Evolutionary conservation across 2,888 invertebrate species (phyloP).

Genomic region (Cheilosia pagana): DNA sequence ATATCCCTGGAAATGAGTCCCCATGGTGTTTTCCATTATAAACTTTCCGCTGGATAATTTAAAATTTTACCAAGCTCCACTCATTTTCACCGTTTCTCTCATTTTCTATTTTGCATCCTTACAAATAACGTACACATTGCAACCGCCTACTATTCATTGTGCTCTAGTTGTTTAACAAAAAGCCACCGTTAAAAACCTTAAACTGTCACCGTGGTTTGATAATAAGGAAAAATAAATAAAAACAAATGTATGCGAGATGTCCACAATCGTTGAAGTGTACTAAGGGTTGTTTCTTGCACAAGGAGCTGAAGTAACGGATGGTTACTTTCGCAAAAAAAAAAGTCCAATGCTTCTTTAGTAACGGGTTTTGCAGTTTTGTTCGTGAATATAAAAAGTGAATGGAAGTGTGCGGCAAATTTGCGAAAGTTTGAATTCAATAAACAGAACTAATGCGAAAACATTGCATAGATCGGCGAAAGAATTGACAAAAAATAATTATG

Average conservation of each 20-base stretch:
- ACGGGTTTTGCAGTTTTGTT: no score
- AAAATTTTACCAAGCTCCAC: conserved; percentile 44
- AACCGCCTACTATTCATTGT: conserved; percentile 41
- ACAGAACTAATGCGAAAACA: no score
- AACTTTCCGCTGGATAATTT: conserved; percentile 56
- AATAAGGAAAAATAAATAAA: conserved; percentile 36
- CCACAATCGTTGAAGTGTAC: no score
- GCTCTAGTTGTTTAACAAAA: conserved; percentile 42
- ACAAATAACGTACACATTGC: conserved; percentile 23
- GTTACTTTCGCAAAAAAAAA: no score
- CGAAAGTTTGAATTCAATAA: no score
- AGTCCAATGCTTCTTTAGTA: no score
- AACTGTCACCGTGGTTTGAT: conserved; percentile 59
- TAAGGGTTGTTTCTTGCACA: no score
- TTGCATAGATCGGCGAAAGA: no score
- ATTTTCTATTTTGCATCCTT: conserved; percentile 42
- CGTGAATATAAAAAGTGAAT: no score
- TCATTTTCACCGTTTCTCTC: conserved; percentile 38
- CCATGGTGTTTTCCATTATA: conserved; percentile 66
- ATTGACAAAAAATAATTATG: no score
- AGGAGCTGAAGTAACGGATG: no score
- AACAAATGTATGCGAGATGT: not conserved
- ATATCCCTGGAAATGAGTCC: conserved; percentile 8
- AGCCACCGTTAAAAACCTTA: conserved; percentile 44
- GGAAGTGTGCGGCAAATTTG: no score